phyloP scores from a whole-genome alignment of 92 coral and sea anemone species.

The Heteractis magnifica region DNA sequence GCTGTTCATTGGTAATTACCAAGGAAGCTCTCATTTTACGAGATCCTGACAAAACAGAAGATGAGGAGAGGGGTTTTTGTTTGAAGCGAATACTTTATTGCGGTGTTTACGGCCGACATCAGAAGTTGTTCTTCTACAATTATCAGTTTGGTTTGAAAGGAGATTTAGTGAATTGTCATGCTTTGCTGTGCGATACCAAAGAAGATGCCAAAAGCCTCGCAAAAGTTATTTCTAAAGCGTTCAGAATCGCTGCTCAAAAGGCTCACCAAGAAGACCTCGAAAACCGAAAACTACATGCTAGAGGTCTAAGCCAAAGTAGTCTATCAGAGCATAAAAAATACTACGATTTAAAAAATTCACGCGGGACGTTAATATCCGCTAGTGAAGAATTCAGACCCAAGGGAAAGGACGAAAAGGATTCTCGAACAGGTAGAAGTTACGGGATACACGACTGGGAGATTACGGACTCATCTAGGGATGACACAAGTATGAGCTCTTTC shows the following conservation, averaged over 20 bases:
- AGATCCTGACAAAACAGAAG: constrained; percentile 78
- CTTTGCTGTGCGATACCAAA: constrained; percentile 70
- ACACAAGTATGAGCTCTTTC: constrained; percentile 41
- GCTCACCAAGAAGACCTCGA: constrained; percentile 74
- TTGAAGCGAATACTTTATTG: constrained; percentile 80
- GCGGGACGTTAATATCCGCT: constrained; percentile 33
- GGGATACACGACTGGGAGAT: constrained; percentile 38
- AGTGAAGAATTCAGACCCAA: constrained; percentile 37
- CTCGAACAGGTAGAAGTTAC: constrained; percentile 6
- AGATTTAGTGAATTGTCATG: constrained; percentile 85
- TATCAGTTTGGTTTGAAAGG: constrained; percentile 91
- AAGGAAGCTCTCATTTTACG: constrained; percentile 79
- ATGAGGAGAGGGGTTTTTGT: constrained; percentile 67
- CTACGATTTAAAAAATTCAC: constrained; percentile 49
- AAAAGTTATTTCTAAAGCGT: constrained; percentile 79
- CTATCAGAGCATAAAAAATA: constrained; percentile 39
- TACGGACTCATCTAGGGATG: constrained; percentile 45
- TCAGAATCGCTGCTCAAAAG: constrained; percentile 61
- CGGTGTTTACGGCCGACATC: constrained; percentile 81
- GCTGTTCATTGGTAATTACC: constrained; percentile 72
- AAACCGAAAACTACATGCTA: constrained; percentile 64
- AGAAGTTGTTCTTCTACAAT: constrained; percentile 87
- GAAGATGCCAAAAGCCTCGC: constrained; percentile 92
- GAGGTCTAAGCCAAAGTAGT: constrained; percentile 74
- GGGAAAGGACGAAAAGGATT: constrained; percentile 30